Evolutionary conservation across 2,888 invertebrate genomes (phyloP).

Genomic region (Galerucella calmariensis): DNA sequence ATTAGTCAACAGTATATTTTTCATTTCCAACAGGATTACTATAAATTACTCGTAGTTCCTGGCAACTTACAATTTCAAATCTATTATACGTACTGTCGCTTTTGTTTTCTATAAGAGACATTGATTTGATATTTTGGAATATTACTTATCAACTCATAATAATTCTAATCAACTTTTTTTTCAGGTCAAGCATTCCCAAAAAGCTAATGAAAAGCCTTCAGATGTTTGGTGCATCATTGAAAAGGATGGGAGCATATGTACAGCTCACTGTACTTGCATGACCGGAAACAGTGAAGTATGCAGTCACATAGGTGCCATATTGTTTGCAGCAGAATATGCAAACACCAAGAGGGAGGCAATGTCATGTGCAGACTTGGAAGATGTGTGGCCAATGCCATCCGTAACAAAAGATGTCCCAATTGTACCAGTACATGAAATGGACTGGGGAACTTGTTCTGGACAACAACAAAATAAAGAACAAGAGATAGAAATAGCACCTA

Average conservation of each 20-base stretch:
- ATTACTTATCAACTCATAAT: not conserved
- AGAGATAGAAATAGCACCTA: not conserved
- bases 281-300: constrained; percentile 37
- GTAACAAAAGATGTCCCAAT: not conserved
- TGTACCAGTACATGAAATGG: constrained; percentile 13
- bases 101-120: constrained; percentile 10
- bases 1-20: too few relatives aligned
- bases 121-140: constrained; percentile 17
- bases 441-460: constrained; percentile 10
- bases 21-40: too few relatives aligned
- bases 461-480: constrained; percentile 9
- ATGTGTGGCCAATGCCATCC: constrained; percentile 22
- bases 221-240: constrained; percentile 36
- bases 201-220: constrained; percentile 28
- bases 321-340: constrained; percentile 32
- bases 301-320: constrained; percentile 34
- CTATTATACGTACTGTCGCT: too few relatives aligned
- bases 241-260: constrained; percentile 36
- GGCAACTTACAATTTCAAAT: too few relatives aligned
- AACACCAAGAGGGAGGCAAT: constrained; percentile 13
- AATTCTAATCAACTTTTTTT: constrained; percentile 16
- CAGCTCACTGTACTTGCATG: constrained; percentile 38
- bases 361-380: constrained; percentile 28
- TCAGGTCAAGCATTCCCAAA: constrained; percentile 41
- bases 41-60: too few relatives aligned